Conservation (phyloP, 2,797 vertebrate species). For the Hyperoplus immaculatus region DNA sequence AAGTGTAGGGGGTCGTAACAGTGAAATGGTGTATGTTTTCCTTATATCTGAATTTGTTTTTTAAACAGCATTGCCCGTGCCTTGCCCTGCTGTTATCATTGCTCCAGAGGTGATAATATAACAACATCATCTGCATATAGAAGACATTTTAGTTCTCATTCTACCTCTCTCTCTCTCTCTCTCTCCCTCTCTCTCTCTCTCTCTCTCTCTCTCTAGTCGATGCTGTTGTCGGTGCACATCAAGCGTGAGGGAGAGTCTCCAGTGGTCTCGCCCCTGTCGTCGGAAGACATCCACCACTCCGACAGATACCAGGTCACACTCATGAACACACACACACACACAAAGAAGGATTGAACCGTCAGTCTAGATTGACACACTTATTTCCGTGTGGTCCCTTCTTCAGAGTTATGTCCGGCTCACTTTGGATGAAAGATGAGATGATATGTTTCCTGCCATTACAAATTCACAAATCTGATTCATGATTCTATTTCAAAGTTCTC, state of each 20-base stretch:
- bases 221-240: conserved; percentile 98
- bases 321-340: conserved; percentile 33
- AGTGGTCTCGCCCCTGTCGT: conserved; percentile 95
- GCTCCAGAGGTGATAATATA: conserved; percentile 36
- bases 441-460: neutral
- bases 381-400: neutral
- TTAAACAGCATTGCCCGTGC: conserved; percentile 18
- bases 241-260: conserved; percentile 99
- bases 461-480: neutral
- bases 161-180: conserved; percentile 30
- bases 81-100: conserved; percentile 27
- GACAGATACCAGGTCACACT: conserved; percentile 99
- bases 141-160: conserved; percentile 49
- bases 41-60: conserved; percentile 19
- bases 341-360: neutral
- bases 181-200: conserved; percentile 64
- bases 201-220: conserved; percentile 86
- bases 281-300: conserved; percentile 98
- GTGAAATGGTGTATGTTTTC: conserved; percentile 24
- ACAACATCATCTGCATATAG: conserved; percentile 60
- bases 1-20: neutral
- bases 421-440: neutral
- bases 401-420: neutral
- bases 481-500: neutral
- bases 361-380: neutral